Percentiles rank a stretch among this genome's conserved stretches.
phyloP scores from a whole-genome alignment of 2,113 vertebrate species.

The Calcarius ornatus region DNA sequence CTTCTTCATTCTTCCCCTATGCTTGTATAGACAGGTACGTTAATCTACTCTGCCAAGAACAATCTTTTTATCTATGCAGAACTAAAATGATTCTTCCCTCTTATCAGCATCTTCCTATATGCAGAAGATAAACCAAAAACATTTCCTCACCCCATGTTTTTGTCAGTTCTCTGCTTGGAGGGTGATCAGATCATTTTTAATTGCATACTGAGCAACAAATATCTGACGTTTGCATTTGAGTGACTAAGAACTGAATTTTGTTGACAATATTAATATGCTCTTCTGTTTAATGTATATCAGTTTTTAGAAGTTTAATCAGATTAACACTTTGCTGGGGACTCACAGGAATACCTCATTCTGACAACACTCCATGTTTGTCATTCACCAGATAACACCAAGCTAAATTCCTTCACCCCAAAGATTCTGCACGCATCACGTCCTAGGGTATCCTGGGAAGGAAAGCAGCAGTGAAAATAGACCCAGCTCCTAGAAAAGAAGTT shows the following conservation, averaged over 20 bases:
- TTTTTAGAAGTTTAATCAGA: background rate
- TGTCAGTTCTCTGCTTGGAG: conserved; percentile 24
- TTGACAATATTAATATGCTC: background rate
- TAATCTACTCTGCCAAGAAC: background rate
- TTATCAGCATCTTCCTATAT: conserved; percentile 21
- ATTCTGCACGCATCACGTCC: fast-evolving
- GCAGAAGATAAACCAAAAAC: background rate
- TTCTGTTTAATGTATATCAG: background rate
- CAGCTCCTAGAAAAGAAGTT: background rate
- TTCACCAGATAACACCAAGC: background rate
- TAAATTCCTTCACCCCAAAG: background rate
- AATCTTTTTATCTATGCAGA: conserved; percentile 39
- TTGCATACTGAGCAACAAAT: conserved; percentile 12
- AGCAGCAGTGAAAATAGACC: background rate
- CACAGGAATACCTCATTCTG: background rate
- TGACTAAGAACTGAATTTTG: background rate
- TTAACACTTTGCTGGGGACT: background rate
- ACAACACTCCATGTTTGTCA: background rate
- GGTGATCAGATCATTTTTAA: conserved; percentile 31
- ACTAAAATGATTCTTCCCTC: conserved; percentile 9
- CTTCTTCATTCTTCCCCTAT: conserved; percentile 23
- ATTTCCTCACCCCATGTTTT: background rate
- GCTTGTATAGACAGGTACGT: conserved; percentile 26
- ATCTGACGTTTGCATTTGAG: conserved; percentile 19
- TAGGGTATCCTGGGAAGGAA: background rate